Base-by-base conservation (phyloP, 1,140 invertebrate genomes). In the Trachymyrmex septentrionalis region DNA sequence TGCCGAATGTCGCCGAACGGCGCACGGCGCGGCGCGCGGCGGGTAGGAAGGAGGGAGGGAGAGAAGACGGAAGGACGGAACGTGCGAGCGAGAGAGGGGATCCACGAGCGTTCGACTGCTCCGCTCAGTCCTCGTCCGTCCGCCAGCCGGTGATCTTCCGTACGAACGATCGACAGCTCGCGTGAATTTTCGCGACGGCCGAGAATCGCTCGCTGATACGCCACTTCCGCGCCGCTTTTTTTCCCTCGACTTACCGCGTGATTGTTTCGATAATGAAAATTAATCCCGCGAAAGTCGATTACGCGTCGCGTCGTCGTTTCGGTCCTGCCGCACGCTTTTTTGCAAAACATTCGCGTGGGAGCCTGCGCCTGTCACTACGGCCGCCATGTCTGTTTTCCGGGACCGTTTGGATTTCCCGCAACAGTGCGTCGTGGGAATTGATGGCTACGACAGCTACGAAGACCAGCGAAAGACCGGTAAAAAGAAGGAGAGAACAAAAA, bases 81-180 rank as follows among this genome's bases (percentile, higher is more conserved):
- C 84, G 88, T 72, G 85, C 63, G 85, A 73, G 87, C 86, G 84
- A 88, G 87, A 80, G 75, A 90, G 91, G 91, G 91, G 88, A 90
- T 92, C 86, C 86, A 87, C 92, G 90, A 92, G 92, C 92, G 89
- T 92, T 92, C 93, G 92, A 92, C 93, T 94, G 91, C 93, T 91
- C 93, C 94, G 94, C 93, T 95, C 94, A 95, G 94, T 95, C 90
- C 92, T 94, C 94, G 93, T 93, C 92, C 93, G 93, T 92, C 91
- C 93, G 93, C 92, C 94, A 94, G 93, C 92, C 93, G 92, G 91
- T 93, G 92, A 90, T 93, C 89, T 87, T 92, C 92, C 88, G 90
- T 90, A 91, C 75, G 80, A 77, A 84, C 53, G 84, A 87, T 88
- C 92, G 91, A 91, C 91, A 91, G 90, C 86, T 87, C 69, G 82